Conservation (phyloP, 2,888 invertebrate genomes). For the Dendrolimus pini region DNA sequence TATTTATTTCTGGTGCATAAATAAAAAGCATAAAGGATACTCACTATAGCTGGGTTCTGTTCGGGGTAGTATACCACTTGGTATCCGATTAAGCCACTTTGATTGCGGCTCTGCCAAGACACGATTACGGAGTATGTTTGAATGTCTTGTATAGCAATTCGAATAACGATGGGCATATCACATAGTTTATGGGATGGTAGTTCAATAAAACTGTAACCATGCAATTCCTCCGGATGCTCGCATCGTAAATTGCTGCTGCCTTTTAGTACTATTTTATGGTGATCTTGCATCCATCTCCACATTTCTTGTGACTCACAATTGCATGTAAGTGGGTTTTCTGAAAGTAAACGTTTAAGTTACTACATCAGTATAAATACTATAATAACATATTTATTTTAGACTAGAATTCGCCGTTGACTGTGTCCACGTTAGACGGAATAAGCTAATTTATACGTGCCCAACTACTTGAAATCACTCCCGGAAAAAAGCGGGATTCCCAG, state of each 20-base stretch:
- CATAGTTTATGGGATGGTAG: conserved; percentile 89
- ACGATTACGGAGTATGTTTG: conserved; percentile 91
- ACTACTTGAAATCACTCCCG: too few relatives aligned
- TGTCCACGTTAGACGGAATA: too few relatives aligned
- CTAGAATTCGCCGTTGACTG: too few relatives aligned
- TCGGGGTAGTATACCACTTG: conserved; percentile 88
- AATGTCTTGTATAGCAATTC: conserved; percentile 91
- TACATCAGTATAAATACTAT: background rate
- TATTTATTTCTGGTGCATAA: too few relatives aligned
- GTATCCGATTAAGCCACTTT: conserved; percentile 89
- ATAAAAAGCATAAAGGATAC: conserved; percentile 19
- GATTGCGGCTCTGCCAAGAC: conserved; percentile 93
- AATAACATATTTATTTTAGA: too few relatives aligned
- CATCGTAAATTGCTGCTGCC: conserved; percentile 82
- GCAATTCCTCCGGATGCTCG: conserved; percentile 88
- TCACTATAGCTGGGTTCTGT: conserved; percentile 72
- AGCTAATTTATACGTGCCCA: too few relatives aligned
- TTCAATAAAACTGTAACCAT: conserved; percentile 85
- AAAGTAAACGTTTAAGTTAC: conserved; percentile 14
- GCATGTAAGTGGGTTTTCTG: conserved; percentile 93
- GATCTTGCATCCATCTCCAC: conserved; percentile 94
- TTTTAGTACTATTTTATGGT: conserved; percentile 83
- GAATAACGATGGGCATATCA: conserved; percentile 87
- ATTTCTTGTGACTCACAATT: conserved; percentile 93
- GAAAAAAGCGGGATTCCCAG: too few relatives aligned